Evolutionary conservation across 1,140 invertebrate genomes (phyloP), one percentile per base, ranked within the genome.

Genomic region (Chrysomallon squamiferum): DNA sequence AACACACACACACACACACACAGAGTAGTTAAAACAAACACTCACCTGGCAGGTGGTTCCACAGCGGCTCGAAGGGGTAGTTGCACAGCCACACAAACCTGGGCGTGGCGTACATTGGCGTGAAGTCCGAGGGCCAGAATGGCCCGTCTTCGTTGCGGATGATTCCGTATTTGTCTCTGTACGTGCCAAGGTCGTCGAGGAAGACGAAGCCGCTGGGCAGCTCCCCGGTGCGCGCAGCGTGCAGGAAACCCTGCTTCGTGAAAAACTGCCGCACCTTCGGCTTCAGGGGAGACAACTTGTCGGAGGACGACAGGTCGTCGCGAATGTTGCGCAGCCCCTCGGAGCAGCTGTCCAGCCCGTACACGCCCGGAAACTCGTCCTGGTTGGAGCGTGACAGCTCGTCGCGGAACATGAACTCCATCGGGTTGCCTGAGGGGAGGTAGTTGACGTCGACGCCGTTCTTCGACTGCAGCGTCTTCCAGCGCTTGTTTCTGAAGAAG

Each of bases 71-170:
- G 25, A 59, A 18, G 11, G 68, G 52, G 20, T 69, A 20, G 41
- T 67, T 49, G 20, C 56, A 62, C 68, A 74, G 74, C 69, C 73
- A 78, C 33, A 62, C 49, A 63, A 79, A 79, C 29, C 69, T 68
- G 4, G 81, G 83, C 2, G 82, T 72, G 5, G 81, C 74, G 73
- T 74, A 79, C 18, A 82, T 62, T 0, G 83, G 83, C 4, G 79
- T 75, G 52, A 68, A 74, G 57, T 84, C 82, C 22, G 65, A 47
- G 2, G 83, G 83, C 83, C 83, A 85, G 62, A 84, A 85, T 2
- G 83, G 83, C 32, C 83, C 83, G 66, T 81, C 68, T 29, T 72
- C 59, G 56, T 75, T 73, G 20, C 82, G 56, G 29, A 82, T 52
- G 30, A 85, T 74, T 35, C 82, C 82, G 68, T 77, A 83, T 66